These are phyloP conservation scores for Ectemnius cavifrons DNA, from an alignment of 2,888 invertebrate genomes.

Conservation along the genomic window DNA sequence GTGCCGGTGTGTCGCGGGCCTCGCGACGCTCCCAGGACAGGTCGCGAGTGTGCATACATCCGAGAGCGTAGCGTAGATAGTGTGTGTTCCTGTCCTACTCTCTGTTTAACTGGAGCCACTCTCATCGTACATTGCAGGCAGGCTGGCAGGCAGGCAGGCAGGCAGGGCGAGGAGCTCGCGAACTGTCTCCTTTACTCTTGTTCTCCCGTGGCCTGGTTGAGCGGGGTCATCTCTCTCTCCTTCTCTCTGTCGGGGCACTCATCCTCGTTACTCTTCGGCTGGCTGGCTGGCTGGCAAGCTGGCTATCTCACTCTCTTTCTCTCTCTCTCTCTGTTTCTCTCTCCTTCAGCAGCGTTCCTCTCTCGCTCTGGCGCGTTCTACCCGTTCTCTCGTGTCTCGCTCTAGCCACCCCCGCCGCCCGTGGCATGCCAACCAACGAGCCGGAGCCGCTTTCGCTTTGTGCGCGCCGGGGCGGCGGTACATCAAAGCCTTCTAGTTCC, in stretches of 20 bases:
- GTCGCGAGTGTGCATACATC: too few relatives aligned
- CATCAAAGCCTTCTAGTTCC: conserved; percentile 77
- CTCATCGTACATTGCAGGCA: neutral
- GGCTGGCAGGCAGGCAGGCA: neutral
- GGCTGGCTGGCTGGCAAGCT: neutral
- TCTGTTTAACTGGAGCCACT: conserved; percentile 3
- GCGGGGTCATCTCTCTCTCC: neutral
- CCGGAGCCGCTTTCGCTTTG: conserved; percentile 75
- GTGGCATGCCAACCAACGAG: conserved; percentile 72
- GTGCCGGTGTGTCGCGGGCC: too few relatives aligned
- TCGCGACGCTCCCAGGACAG: too few relatives aligned
- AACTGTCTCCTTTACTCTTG: conserved; percentile 24
- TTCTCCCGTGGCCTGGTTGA: neutral
- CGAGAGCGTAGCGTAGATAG: neutral
- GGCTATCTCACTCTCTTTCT: conserved; percentile 7
- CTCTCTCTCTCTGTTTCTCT: conserved; percentile 24
- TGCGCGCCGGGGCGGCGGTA: conserved; percentile 76
- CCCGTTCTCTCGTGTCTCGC: conserved; percentile 51
- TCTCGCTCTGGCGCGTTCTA: conserved; percentile 35
- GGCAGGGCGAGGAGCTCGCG: conserved; percentile 1
- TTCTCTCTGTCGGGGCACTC: conserved; percentile 1
- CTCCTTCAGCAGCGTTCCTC: conserved; percentile 16
- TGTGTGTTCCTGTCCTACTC: neutral
- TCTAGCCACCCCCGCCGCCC: conserved; percentile 60
- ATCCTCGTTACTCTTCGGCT: conserved; percentile 13